phyloP scores from a whole-genome alignment of 2,113 vertebrate genomes.

The Anolis sagrei region DNA sequence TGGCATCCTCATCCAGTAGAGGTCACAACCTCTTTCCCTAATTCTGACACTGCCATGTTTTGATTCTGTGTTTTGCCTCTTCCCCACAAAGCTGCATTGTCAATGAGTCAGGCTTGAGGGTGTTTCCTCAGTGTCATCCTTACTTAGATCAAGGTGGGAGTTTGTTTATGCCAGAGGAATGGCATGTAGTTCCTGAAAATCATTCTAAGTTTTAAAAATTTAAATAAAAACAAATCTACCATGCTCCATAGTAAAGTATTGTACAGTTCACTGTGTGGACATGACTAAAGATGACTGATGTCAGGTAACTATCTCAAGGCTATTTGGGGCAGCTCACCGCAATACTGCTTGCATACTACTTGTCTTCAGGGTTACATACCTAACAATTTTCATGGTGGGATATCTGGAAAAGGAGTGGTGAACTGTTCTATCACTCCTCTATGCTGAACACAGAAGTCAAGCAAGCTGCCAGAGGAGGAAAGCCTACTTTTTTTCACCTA shows the following conservation, averaged over 20 bases:
- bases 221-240: not conserved
- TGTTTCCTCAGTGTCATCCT: not conserved
- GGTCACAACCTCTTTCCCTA: slow-evolving; percentile 33
- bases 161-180: slow-evolving; percentile 14
- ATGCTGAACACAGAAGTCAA: not conserved
- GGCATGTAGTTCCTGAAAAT: not conserved
- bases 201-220: not conserved
- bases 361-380: not conserved
- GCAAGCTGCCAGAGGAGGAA: not conserved
- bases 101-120: slow-evolving; percentile 9
- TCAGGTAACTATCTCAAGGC: not conserved
- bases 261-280: not conserved
- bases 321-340: not conserved
- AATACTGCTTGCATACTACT: not conserved
- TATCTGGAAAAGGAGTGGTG: not conserved
- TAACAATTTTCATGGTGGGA: not conserved
- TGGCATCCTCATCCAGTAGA: not conserved
- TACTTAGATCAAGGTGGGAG: not conserved
- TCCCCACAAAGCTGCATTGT: slow-evolving; percentile 36
- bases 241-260: not conserved
- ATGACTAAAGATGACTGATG: not conserved
- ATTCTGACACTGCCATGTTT: slow-evolving; percentile 29
- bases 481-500: not conserved
- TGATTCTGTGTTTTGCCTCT: slow-evolving; percentile 25
- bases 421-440: not conserved